Base-by-base conservation (phyloP, 2,888 invertebrate genomes). In the Holacanthella duospinosa region DNA sequence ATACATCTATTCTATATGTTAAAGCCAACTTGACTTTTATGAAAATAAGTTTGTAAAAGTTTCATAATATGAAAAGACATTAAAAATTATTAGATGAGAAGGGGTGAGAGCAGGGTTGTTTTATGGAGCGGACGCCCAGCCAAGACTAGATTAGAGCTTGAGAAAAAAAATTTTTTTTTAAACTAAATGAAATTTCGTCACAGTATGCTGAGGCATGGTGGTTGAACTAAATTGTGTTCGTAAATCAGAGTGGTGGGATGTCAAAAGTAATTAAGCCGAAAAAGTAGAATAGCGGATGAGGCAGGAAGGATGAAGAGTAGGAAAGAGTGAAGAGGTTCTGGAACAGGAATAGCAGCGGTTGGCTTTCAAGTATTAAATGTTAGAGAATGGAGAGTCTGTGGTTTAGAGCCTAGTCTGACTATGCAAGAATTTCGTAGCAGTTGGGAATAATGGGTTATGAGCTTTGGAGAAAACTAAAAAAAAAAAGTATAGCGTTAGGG, bases 191-290 rank as follows among this genome's bases (percentile, higher is more conserved):
- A 59, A 63, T 63, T 59, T 63, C 63, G 59, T 63, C 59, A 59
- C 59, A 63, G 63, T 59, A 58, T 36, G 36, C n/a, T n/a, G n/a
- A n/a, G n/a, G 36, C 36, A 9, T 36, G 6, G 21, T 48, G 21
- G 48, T 48, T 9, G 48, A 9, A 48, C 48, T 48, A 21, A 48
- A 48, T 60, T 60, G 60, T 44, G 27, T 65, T 60, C 67, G 66
- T 69, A 67, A 69, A 69, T 69, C 69, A 69, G 67, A 62, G 48
- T 55, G 65, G 65, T 66, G 61, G 65, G 65, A 68, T 68, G 69
- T 69, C 69, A 68, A 66, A 69, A 69, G 69, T 69, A 69, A 69
- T 69, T 69, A 69, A 69, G 69, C 68, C 62, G 65, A 69, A 66
- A 69, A 69, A 48, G 67, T 61, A 63, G 69, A 69, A 69, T 66